These are phyloP conservation scores for Albula goreensis DNA, from an alignment of 2,113 vertebrate genomes.

Conservation along the genomic window DNA sequence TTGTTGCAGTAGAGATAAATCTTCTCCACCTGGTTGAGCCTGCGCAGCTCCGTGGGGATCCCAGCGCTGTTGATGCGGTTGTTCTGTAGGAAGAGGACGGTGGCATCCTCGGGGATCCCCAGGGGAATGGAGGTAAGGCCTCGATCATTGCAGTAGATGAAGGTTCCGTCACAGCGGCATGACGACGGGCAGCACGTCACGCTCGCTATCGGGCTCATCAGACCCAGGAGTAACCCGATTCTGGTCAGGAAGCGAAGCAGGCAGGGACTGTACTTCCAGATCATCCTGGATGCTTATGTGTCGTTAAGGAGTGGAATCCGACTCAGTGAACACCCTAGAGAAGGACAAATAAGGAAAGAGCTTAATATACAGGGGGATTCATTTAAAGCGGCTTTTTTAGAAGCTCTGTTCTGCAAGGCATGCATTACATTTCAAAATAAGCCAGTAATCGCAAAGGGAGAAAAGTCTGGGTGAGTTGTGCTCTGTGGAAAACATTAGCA, in stretches of 20 bases:
- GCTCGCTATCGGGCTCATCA: conserved; percentile 80
- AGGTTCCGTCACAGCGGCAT: conserved; percentile 94
- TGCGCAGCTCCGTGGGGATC: conserved; percentile 89
- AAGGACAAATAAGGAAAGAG: conserved; percentile 48
- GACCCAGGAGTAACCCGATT: conserved; percentile 87
- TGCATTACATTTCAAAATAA: not conserved
- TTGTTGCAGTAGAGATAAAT: conserved; percentile 98
- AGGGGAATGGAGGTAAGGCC: conserved; percentile 93
- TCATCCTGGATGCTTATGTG: conserved; percentile 85
- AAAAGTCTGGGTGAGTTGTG: not conserved
- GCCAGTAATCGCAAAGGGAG: not conserved
- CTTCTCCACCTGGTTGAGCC: conserved; percentile 88
- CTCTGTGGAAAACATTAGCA: not conserved
- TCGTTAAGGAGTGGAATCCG: conserved; percentile 47
- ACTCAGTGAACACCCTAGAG: conserved; percentile 76
- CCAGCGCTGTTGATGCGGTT: conserved; percentile 98
- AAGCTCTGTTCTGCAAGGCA: conserved; percentile 45
- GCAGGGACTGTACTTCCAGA: conserved; percentile 85
- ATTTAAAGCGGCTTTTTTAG: conserved; percentile 19
- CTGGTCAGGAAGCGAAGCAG: conserved; percentile 84
- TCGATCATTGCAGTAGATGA: conserved; percentile 99
- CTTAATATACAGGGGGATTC: conserved; percentile 52
- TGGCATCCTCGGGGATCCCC: conserved; percentile 92
- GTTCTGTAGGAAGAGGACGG: conserved; percentile 97
- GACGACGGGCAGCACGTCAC: conserved; percentile 87